A percentile compares a stretch with the other conserved stretches of the same genome.
phyloP scores from a whole-genome alignment of 2,797 vertebrate species.

The Petrocephalus sullivani region DNA sequence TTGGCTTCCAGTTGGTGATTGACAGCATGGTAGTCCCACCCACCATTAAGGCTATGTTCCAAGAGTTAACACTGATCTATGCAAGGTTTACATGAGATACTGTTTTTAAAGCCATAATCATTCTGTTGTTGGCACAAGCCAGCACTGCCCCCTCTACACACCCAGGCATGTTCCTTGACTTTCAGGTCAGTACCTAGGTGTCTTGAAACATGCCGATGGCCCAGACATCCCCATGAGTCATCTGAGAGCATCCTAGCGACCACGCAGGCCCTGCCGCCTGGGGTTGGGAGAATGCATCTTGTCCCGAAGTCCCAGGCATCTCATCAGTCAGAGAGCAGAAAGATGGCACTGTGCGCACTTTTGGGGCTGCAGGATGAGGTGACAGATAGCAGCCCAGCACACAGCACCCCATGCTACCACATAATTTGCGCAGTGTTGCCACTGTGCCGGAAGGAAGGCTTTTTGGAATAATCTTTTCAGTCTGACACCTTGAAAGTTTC shows the following conservation, averaged over 20 bases:
- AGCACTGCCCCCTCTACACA: neutral
- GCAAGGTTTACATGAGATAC: neutral
- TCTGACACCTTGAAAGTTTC: neutral
- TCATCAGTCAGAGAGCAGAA: constrained; percentile 6
- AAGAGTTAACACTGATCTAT: neutral
- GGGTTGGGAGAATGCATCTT: neutral
- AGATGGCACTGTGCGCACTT: neutral
- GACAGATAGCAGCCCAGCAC: neutral
- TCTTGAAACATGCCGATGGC: neutral
- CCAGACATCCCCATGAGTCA: neutral
- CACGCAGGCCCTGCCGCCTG: neutral
- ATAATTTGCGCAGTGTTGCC: neutral
- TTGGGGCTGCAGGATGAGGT: neutral
- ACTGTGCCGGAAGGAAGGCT: neutral
- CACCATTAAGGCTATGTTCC: neutral
- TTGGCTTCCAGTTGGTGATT: neutral
- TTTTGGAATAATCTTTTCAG: constrained; percentile 7
- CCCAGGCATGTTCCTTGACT: neutral
- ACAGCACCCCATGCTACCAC: neutral
- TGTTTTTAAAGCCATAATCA: neutral
- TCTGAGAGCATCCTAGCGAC: neutral
- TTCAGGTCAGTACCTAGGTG: neutral
- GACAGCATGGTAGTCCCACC: neutral
- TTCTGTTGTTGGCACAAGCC: neutral
- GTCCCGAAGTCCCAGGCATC: neutral